These are phyloP conservation scores for Ranitomeya imitator DNA, from an alignment of 2,113 vertebrate species.

Conservation along the genomic window DNA sequence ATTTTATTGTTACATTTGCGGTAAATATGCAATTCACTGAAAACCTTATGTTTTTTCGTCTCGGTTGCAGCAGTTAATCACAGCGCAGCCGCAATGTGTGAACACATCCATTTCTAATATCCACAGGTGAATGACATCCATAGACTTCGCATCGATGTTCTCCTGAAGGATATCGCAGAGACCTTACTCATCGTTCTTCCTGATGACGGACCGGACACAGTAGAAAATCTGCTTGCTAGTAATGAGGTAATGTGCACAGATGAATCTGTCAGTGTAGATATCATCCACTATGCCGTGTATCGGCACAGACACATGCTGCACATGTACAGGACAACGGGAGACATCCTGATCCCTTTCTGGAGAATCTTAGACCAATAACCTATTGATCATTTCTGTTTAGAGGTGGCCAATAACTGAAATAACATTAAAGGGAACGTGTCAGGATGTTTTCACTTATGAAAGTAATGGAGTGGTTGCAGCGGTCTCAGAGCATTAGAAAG, in stretches of 20 bases:
- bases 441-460: too few species aligned
- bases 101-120: background rate
- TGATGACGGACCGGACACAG: background rate
- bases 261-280: background rate
- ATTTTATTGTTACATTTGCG: too few species aligned
- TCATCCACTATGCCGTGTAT: background rate
- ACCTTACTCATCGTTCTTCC: background rate
- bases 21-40: too few species aligned
- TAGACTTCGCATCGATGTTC: background rate
- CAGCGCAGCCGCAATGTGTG: too few species aligned
- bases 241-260: background rate
- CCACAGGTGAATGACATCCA: constrained; percentile 5
- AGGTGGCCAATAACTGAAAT: too few species aligned
- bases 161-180: constrained; percentile 6
- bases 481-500: too few species aligned
- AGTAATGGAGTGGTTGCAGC: too few species aligned
- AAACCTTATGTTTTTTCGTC: too few species aligned
- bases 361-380: background rate
- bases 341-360: background rate
- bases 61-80: too few species aligned
- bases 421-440: too few species aligned
- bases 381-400: too few species aligned
- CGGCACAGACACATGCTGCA: background rate
- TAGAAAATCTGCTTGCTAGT: background rate
- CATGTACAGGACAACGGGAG: background rate